These are phyloP conservation scores for Jacana jacana DNA, from an alignment of 2,113 vertebrate species.

Conservation along the genomic window DNA sequence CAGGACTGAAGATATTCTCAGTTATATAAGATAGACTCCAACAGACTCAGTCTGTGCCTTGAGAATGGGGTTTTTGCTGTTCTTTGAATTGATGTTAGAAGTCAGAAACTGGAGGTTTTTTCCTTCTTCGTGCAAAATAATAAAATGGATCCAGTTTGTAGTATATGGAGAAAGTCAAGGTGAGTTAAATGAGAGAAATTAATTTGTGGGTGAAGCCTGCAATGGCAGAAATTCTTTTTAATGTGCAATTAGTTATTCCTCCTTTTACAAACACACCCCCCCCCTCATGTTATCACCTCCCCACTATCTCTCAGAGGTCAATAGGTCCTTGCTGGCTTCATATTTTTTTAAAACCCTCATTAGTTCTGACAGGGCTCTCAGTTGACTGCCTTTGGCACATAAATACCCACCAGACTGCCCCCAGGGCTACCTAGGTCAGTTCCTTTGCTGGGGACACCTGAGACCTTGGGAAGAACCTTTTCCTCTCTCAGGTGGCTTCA, in stretches of 20 bases:
- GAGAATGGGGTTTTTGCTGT: not conserved
- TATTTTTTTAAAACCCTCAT: slow-evolving; percentile 58
- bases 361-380: slow-evolving; percentile 14
- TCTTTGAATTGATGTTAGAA: not conserved
- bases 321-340: slow-evolving; percentile 9
- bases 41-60: not conserved
- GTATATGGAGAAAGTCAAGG: not conserved
- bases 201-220: not conserved
- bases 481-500: not conserved
- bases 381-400: not conserved
- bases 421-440: not conserved
- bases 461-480: not conserved
- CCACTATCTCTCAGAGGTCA: not conserved
- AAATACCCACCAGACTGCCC: not conserved
- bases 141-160: not conserved
- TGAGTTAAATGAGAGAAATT: not conserved
- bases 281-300: not conserved
- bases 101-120: not conserved
- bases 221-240: not conserved
- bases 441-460: not conserved
- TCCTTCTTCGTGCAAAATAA: not conserved
- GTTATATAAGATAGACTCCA: not conserved
- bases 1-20: not conserved
- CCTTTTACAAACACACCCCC: not conserved
- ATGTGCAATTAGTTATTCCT: not conserved